Conservation (phyloP, 1,140 invertebrate species). For the Macrobrachium nipponense region DNA sequence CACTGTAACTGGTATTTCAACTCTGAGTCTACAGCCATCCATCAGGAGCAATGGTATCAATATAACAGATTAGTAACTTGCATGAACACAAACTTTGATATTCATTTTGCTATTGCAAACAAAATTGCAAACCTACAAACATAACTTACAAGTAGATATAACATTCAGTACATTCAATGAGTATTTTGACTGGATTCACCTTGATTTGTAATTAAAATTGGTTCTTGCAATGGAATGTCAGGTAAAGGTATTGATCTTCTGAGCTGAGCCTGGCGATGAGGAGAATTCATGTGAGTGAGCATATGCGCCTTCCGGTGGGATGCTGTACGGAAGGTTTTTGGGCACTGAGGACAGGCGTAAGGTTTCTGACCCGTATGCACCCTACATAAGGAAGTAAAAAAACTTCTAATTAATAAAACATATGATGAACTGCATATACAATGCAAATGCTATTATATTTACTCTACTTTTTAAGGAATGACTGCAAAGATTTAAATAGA, state of each 20-base stretch:
- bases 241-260: constrained; percentile 67
- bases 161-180: constrained; percentile 25
- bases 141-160: constrained; percentile 19
- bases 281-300: constrained; percentile 70
- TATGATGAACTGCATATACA: not conserved
- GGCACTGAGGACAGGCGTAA: constrained; percentile 77
- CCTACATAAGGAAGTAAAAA: constrained; percentile 11
- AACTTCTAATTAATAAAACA: not conserved
- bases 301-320: constrained; percentile 78
- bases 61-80: too few species aligned
- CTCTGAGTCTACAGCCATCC: too few species aligned
- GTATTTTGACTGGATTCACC: constrained; percentile 64
- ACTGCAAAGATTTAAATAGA: too few species aligned
- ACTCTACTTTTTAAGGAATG: not conserved
- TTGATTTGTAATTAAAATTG: constrained; percentile 74
- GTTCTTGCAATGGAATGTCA: constrained; percentile 74
- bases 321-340: constrained; percentile 76
- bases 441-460: not conserved
- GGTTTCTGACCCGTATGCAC: constrained; percentile 76
- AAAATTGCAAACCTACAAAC: too few species aligned
- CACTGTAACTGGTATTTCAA: too few species aligned
- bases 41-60: too few species aligned
- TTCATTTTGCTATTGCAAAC: not conserved
- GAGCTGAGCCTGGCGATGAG: constrained; percentile 49
- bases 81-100: too few species aligned